Conservation (phyloP, 37 sponge, comb jelly and placozoan species). For the Chondrilla cf. caribensis region DNA sequence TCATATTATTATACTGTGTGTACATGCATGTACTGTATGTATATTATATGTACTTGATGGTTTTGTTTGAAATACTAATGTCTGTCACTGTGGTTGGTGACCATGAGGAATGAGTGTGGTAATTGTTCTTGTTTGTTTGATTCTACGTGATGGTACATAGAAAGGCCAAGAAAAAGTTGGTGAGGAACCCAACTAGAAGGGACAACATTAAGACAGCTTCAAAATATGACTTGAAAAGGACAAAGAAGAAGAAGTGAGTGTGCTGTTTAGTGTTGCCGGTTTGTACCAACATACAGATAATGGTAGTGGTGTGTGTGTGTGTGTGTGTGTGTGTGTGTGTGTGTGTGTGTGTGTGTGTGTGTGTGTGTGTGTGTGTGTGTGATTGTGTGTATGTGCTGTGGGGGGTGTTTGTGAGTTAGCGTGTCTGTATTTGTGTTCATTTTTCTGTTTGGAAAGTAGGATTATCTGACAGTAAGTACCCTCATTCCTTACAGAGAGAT, state of each 20-base stretch:
- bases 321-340: conserved; percentile 9
- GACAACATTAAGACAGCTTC: conserved; percentile 61
- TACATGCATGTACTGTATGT: background rate
- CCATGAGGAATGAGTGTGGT: no score
- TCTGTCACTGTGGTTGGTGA: no score
- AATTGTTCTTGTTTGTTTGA: no score
- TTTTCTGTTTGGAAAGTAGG: background rate
- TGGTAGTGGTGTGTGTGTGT: background rate
- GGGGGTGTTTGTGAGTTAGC: background rate
- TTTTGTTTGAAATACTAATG: no score
- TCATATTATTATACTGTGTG: no score
- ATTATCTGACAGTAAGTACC: background rate
- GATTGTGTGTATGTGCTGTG: background rate
- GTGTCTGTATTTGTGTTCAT: background rate
- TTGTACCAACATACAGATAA: background rate
- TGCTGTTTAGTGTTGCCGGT: background rate
- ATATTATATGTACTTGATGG: no score
- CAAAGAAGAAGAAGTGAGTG: conserved; percentile 45
- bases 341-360: conserved; percentile 18
- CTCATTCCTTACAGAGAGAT: conserved; percentile 28
- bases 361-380: conserved; percentile 14
- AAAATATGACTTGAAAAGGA: conserved; percentile 74
- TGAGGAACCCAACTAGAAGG: conserved; percentile 63
- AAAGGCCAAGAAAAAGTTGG: conserved; percentile 53
- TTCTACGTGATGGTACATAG: conserved; percentile 32